Conservation (phyloP, 2,113 vertebrate genomes). For the Origma solitaria region DNA sequence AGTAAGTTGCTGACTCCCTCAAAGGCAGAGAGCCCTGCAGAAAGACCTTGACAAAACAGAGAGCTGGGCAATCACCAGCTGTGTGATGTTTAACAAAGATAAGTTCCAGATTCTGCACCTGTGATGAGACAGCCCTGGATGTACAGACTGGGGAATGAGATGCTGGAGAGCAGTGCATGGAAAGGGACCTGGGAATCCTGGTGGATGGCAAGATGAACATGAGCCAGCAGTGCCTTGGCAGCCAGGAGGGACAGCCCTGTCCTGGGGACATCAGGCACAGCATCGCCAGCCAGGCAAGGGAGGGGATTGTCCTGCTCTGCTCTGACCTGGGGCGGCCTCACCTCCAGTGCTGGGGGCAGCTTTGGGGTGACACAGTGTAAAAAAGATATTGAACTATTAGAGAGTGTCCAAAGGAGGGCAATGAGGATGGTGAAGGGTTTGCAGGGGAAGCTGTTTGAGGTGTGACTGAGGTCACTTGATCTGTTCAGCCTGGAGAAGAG, state of each 20-base stretch:
- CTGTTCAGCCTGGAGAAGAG: not conserved
- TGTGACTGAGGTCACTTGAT: not conserved
- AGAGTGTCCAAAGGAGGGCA: not conserved
- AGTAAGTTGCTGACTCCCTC: not conserved
- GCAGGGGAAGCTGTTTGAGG: rapidly evolving
- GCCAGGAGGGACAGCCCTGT: not conserved
- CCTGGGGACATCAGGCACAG: not conserved
- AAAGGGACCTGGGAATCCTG: not conserved
- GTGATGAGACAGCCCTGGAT: not conserved
- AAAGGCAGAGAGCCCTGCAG: not conserved
- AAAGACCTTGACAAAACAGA: not conserved
- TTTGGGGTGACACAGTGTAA: too few relatives aligned
- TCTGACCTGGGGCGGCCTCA: rapidly evolving
- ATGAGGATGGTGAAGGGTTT: rapidly evolving
- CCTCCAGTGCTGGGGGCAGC: rapidly evolving
- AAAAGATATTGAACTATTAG: not conserved
- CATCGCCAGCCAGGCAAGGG: not conserved
- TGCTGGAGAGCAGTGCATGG: rapidly evolving
- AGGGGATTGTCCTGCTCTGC: not conserved
- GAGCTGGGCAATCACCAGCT: not conserved
- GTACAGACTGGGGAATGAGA: not conserved
- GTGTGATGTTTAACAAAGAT: not conserved
- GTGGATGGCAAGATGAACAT: rapidly evolving
- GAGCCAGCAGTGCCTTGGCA: not conserved
- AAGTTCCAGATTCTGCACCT: too few relatives aligned